Evolutionary conservation across 2,888 invertebrate species (phyloP).

Genomic region (Amorpha juglandis): DNA sequence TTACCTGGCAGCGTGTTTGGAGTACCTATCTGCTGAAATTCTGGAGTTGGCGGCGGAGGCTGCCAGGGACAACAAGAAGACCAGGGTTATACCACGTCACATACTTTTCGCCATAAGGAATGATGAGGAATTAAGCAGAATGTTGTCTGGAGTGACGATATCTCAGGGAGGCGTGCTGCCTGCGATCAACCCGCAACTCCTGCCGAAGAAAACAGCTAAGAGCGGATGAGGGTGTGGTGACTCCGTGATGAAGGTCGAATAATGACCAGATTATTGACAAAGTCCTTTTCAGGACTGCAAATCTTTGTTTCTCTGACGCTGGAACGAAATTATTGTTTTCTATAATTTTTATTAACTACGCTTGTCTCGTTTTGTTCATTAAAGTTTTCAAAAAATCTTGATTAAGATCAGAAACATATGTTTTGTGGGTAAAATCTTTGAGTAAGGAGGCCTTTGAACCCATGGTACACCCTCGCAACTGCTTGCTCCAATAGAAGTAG

Average conservation of each 20-base stretch:
- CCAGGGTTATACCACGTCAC: constrained; percentile 67
- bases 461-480: no score
- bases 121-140: constrained; percentile 62
- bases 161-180: constrained; percentile 65
- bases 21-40: constrained; percentile 88
- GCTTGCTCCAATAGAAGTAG: no score
- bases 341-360: not conserved
- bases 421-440: no score
- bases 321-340: no score
- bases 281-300: constrained; percentile 58
- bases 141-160: constrained; percentile 61
- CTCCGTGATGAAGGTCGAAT: constrained; percentile 30
- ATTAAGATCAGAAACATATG: no score
- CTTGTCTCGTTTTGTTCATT: not conserved
- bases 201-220: constrained; percentile 65
- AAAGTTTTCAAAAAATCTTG: not conserved
- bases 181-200: constrained; percentile 53
- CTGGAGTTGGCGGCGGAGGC: constrained; percentile 86
- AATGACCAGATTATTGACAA: constrained; percentile 42
- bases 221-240: constrained; percentile 22
- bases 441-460: no score
- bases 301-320: constrained; percentile 20
- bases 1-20: constrained; percentile 84
- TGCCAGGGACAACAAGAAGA: constrained; percentile 87
- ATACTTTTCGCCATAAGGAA: constrained; percentile 63